A percentile compares a stretch with the other conserved stretches of the same genome.
phyloP scores from a whole-genome alignment of 2,888 invertebrate genomes.

The Ischnura elegans region DNA sequence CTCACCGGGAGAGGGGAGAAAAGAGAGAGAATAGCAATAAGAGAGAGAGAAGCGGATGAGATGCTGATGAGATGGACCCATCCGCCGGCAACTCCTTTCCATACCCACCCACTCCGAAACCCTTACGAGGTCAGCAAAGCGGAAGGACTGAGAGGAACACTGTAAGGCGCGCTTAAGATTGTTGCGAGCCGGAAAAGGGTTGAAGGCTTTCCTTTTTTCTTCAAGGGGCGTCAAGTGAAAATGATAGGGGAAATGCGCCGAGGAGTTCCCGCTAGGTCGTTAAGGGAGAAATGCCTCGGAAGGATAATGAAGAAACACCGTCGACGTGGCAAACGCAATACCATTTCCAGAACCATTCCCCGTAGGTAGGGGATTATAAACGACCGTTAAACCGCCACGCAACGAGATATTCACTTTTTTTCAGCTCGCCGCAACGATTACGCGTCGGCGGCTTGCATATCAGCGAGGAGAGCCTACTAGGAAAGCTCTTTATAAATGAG shows the following conservation, averaged over 20 bases:
- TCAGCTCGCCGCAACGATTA: background rate
- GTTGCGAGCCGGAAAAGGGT: constrained; percentile 6
- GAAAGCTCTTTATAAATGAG: too few relatives aligned
- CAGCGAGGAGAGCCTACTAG: too few relatives aligned
- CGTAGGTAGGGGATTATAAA: background rate
- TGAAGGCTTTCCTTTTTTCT: background rate
- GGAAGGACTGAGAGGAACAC: background rate
- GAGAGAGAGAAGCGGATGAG: background rate
- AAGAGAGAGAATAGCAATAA: background rate
- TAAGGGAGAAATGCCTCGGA: constrained; percentile 26
- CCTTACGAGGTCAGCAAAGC: background rate
- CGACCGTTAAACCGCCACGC: background rate
- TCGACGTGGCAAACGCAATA: constrained; percentile 31
- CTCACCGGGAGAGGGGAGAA: background rate
- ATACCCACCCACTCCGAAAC: background rate
- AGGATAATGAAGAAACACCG: constrained; percentile 35
- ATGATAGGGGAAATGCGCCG: background rate
- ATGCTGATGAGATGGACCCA: constrained; percentile 38
- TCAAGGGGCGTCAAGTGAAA: background rate
- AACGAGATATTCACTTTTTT: background rate
- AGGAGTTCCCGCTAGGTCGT: constrained; percentile 4
- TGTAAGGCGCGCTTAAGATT: background rate
- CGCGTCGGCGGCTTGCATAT: background rate
- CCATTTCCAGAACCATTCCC: background rate
- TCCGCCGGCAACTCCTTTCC: constrained; percentile 8